Percentiles rank a stretch among this genome's conserved stretches.
Evolutionary conservation across 2,113 vertebrate species (phyloP).

Genomic region (Chloropsis hardwickii): DNA sequence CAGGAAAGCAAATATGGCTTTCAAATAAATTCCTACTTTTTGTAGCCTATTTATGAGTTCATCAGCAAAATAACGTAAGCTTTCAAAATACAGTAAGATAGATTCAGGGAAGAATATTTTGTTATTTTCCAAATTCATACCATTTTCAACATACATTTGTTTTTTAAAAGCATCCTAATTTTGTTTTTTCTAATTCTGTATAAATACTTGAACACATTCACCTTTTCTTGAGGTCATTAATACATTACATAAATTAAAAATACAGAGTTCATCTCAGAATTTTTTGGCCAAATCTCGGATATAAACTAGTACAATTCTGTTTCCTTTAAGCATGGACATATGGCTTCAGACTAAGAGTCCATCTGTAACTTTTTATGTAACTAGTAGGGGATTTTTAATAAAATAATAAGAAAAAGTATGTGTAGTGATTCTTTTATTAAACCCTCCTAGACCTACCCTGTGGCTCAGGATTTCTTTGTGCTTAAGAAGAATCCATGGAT

Average conservation of each 20-base stretch:
- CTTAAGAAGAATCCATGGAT: neutral
- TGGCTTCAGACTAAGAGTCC: neutral
- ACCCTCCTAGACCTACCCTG: neutral
- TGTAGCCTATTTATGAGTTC: neutral
- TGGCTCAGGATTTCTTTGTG: neutral
- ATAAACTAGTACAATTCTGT: neutral
- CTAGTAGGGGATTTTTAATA: neutral
- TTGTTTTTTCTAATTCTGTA: neutral
- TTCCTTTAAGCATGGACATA: neutral
- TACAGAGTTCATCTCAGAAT: neutral
- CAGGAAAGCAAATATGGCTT: neutral
- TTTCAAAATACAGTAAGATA: neutral
- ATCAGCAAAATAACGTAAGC: neutral
- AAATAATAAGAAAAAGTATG: neutral
- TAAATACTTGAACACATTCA: neutral
- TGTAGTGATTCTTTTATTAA: neutral
- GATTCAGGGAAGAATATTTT: neutral
- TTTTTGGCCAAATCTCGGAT: neutral
- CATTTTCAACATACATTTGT: neutral
- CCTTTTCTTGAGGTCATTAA: neutral
- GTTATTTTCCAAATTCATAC: neutral
- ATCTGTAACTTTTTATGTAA: neutral
- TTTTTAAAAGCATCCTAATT: neutral
- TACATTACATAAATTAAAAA: neutral
- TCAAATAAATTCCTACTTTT: neutral